phyloP scores from a whole-genome alignment of 2,113 vertebrate genomes.

The Eurystomus gularis region DNA sequence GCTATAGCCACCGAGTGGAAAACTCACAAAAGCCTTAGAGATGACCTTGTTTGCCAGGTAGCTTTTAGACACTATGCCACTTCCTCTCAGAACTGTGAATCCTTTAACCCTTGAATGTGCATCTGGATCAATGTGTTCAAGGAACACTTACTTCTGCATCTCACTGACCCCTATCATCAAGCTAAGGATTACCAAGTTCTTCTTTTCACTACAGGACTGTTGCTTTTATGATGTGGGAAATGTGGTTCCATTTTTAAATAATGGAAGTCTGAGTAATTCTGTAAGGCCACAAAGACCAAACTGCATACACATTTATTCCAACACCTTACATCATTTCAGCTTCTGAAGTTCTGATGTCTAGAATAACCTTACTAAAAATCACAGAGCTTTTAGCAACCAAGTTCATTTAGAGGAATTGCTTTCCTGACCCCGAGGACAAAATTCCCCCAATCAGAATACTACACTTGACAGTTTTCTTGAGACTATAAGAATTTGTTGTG shows the following conservation, averaged over 20 bases:
- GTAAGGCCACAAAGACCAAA: neutral
- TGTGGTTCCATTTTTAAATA: conserved; percentile 1
- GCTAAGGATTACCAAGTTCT: neutral
- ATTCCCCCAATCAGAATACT: neutral
- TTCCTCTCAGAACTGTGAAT: neutral
- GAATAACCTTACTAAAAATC: neutral
- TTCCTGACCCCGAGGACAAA: neutral
- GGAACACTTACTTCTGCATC: neutral
- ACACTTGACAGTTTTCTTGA: neutral
- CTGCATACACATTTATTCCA: neutral
- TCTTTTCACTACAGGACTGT: neutral
- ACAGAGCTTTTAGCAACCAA: neutral
- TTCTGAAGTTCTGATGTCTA: neutral
- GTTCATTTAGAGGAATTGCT: neutral
- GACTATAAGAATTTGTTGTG: neutral
- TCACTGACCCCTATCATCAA: neutral
- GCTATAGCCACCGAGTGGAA: neutral
- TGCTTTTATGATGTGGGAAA: neutral
- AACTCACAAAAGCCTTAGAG: neutral
- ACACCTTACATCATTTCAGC: neutral
- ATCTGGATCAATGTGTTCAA: neutral
- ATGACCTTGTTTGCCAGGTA: neutral
- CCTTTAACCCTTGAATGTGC: neutral
- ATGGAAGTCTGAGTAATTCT: conserved; percentile 54
- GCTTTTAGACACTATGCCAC: neutral